Conservation (phyloP, 2,888 invertebrate genomes). For the Ptychoptera contaminata region DNA sequence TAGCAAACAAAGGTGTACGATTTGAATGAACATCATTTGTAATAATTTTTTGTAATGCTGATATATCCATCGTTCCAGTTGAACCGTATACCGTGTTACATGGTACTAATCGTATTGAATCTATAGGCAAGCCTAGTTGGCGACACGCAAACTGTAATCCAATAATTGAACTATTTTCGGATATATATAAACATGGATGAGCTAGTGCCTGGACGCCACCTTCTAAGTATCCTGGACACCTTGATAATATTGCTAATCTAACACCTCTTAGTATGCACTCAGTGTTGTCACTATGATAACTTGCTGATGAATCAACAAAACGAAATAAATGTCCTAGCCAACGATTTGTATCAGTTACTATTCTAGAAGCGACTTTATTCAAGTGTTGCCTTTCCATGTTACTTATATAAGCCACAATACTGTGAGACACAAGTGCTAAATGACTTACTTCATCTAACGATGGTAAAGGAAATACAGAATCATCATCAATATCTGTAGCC, state of each 20-base stretch:
- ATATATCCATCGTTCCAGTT: slow-evolving; percentile 67
- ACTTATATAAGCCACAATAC: slow-evolving; percentile 74
- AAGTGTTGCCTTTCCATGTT: slow-evolving; percentile 65
- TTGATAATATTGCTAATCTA: slow-evolving; percentile 27
- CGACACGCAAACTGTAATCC: slow-evolving; percentile 67
- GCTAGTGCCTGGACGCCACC: slow-evolving; percentile 59
- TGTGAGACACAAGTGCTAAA: slow-evolving; percentile 67
- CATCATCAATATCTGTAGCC: slow-evolving; percentile 45
- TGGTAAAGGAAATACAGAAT: slow-evolving; percentile 39
- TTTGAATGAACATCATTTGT: slow-evolving; percentile 61
- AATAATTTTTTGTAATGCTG: slow-evolving; percentile 63
- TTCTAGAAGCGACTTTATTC: slow-evolving; percentile 60
- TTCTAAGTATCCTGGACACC: slow-evolving; percentile 29
- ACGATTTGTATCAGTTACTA: slow-evolving; percentile 70
- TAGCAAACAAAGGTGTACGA: slow-evolving; percentile 58
- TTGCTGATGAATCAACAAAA: slow-evolving; percentile 66
- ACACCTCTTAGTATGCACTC: slow-evolving; percentile 65
- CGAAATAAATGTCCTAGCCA: slow-evolving; percentile 82
- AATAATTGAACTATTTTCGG: slow-evolving; percentile 61
- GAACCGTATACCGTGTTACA: slow-evolving; percentile 52
- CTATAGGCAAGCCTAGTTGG: slow-evolving; percentile 69
- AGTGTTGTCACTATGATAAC: slow-evolving; percentile 74
- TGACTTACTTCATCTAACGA: slow-evolving; percentile 43
- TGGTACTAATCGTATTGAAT: slow-evolving; percentile 73
- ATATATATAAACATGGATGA: slow-evolving; percentile 75